Evolutionary conservation across 2,113 vertebrate species (phyloP).

Genomic region (Dasyprocta punctata): DNA sequence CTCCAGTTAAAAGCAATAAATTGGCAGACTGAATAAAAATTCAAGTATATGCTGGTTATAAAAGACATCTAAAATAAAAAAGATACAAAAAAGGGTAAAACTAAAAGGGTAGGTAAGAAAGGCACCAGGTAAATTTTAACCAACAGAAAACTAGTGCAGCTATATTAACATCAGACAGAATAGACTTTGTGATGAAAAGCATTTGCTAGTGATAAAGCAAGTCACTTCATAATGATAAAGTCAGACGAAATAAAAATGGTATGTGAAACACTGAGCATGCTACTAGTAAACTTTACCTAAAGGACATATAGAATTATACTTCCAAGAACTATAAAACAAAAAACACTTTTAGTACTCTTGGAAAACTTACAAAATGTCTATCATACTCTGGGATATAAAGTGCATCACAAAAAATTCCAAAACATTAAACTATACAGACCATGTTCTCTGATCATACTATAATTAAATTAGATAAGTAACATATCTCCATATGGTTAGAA

Average conservation of each 20-base stretch:
- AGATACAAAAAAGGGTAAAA: not conserved
- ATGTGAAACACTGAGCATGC: not conserved
- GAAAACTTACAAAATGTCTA: not conserved
- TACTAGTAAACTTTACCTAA: not conserved
- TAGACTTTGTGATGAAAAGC: not conserved
- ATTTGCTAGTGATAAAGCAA: not conserved
- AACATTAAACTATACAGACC: not conserved
- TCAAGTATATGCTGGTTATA: not conserved
- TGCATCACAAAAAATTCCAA: not conserved
- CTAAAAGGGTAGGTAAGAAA: not conserved
- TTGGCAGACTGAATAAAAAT: not conserved
- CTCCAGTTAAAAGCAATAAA: conserved; percentile 37
- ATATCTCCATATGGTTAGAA: not conserved
- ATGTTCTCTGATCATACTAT: not conserved
- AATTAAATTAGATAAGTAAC: not conserved
- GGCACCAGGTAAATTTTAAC: not conserved
- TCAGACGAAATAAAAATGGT: not conserved
- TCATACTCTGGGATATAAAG: not conserved
- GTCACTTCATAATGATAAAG: not conserved
- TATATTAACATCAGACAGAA: not conserved
- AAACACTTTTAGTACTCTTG: not conserved
- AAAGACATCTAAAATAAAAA: not conserved
- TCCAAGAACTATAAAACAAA: not conserved
- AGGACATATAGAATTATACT: not conserved
- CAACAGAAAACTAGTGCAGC: not conserved